phyloP scores from a whole-genome alignment of 2,113 vertebrate genomes.

The Ailuropoda melanoleuca region DNA sequence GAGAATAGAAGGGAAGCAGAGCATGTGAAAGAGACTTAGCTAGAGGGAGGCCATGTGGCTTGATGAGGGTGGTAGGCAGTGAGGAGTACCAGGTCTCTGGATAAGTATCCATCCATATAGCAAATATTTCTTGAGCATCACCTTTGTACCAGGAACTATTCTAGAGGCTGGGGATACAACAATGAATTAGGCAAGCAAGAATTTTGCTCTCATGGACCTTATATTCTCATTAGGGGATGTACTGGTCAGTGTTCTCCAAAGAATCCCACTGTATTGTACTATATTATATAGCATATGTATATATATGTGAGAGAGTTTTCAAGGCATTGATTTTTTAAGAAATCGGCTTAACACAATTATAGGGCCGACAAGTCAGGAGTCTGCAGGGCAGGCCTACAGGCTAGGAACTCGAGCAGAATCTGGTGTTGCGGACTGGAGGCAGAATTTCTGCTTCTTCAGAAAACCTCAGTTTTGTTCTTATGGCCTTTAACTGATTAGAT shows the following conservation, averaged over 20 bases:
- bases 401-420: neutral
- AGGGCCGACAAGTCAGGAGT: neutral
- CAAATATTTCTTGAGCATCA: neutral
- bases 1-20: neutral
- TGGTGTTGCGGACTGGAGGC: neutral
- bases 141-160: neutral
- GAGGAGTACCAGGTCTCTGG: neutral
- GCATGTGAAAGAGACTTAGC: neutral
- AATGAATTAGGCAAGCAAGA: neutral
- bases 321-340: neutral
- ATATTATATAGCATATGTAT: neutral
- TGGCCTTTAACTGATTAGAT: neutral
- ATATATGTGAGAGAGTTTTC: neutral
- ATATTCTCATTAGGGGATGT: neutral
- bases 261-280: neutral
- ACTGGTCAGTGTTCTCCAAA: neutral
- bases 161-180: neutral
- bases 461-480: neutral
- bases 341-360: neutral
- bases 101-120: neutral
- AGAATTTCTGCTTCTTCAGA: neutral
- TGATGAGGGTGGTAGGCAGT: neutral
- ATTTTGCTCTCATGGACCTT: neutral
- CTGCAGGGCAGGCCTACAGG: neutral
- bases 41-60: accelerated